Percentiles rank a stretch among this genome's conserved stretches.
Conservation (phyloP, 2,797 vertebrate species). For the Pseudochirops cupreus region DNA sequence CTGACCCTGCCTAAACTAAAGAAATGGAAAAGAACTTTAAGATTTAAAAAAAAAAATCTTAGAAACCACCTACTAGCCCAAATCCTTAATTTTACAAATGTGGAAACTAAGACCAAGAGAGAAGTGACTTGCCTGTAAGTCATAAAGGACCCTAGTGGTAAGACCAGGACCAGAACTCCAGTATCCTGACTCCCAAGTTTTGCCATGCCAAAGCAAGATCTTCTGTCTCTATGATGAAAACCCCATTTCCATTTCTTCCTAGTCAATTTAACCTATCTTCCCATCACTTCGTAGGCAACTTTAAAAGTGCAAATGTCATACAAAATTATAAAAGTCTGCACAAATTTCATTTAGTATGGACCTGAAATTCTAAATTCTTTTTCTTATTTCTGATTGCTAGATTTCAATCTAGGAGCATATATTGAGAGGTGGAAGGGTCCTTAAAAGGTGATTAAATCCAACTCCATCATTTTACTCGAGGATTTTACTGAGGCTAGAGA, state of each 20-base stretch:
- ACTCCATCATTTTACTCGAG: neutral
- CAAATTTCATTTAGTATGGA: neutral
- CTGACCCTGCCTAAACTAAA: neutral
- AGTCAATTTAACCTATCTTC: neutral
- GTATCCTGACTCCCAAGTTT: neutral
- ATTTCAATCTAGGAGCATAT: neutral
- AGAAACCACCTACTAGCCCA: neutral
- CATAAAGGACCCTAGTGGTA: neutral
- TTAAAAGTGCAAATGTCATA: neutral
- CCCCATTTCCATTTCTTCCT: neutral
- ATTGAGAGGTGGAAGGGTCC: neutral
- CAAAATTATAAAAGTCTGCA: neutral
- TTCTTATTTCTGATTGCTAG: neutral
- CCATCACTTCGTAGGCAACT: neutral
- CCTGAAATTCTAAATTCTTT: neutral
- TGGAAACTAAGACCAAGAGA: neutral
- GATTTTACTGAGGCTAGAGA: neutral
- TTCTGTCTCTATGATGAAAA: neutral
- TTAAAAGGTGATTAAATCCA: neutral
- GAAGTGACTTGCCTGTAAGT: neutral
- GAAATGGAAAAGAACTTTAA: neutral
- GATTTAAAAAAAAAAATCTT: neutral
- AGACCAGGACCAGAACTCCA: neutral
- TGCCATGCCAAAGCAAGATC: neutral
- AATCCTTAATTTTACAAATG: neutral